These are phyloP conservation scores for Zaprionus obscuricornis DNA, from an alignment of 2,888 invertebrate genomes.

Conservation along the genomic window DNA sequence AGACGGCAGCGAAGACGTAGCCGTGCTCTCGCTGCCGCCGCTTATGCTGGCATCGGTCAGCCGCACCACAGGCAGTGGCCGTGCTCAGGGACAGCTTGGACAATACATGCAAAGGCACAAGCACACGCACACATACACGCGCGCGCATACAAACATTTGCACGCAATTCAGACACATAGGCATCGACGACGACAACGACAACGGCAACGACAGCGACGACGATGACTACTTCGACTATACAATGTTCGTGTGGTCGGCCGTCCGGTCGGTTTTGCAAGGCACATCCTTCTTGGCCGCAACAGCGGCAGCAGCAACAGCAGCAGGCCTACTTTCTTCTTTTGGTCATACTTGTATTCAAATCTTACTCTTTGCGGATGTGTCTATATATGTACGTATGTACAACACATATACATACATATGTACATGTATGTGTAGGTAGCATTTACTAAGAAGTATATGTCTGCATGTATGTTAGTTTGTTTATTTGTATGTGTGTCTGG, in stretches of 20 bases:
- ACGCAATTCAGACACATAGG: conserved; percentile 42
- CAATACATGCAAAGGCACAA: conserved; percentile 31
- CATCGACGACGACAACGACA: conserved; percentile 37
- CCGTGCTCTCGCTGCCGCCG: conserved; percentile 56
- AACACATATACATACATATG: neutral
- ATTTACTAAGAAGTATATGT: too few species aligned
- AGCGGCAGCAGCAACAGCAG: conserved; percentile 31
- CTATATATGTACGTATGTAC: conserved; percentile 5
- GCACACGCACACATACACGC: conserved; percentile 26
- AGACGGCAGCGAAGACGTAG: conserved; percentile 74
- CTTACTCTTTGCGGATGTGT: conserved; percentile 39
- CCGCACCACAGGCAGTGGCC: conserved; percentile 46
- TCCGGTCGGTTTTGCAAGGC: conserved; percentile 36
- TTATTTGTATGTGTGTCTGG: conserved; percentile 29
- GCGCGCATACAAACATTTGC: conserved; percentile 28
- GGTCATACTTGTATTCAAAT: conserved; percentile 53
- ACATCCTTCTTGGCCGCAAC: conserved; percentile 71
- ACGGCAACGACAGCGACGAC: conserved; percentile 36
- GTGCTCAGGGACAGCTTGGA: conserved; percentile 56
- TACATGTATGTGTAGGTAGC: conserved; percentile 34
- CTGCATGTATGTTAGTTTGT: too few species aligned
- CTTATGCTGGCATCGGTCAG: conserved; percentile 56
- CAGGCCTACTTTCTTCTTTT: conserved; percentile 70
- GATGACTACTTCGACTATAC: conserved; percentile 50
- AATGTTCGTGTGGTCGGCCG: conserved; percentile 54